A percentile compares a stretch with the other conserved stretches of the same genome.
Conservation (phyloP, 2,113 vertebrate species). For the Megaceryle torquata region DNA sequence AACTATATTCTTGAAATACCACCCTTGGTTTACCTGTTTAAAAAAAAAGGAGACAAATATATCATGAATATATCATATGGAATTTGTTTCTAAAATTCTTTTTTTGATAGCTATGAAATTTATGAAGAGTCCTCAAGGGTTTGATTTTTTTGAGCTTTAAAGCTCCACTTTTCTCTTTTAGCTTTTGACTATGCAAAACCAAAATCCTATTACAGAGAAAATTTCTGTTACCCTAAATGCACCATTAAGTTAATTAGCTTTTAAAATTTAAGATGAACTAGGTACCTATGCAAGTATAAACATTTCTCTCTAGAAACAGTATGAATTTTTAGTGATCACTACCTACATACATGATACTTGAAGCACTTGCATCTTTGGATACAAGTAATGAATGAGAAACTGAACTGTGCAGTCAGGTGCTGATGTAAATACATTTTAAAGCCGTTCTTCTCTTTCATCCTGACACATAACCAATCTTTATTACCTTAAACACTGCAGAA, state of each 20-base stretch:
- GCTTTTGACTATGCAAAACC: not conserved
- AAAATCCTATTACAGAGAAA: not conserved
- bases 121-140: not conserved
- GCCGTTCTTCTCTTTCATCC: not conserved
- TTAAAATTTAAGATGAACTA: not conserved
- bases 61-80: not conserved
- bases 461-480: not conserved
- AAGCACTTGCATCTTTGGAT: not conserved
- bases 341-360: not conserved
- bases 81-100: not conserved
- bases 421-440: not conserved
- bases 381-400: not conserved
- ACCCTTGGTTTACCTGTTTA: conserved; percentile 1
- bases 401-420: not conserved
- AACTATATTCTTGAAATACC: not conserved
- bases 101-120: not conserved
- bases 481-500: not conserved
- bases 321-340: not conserved
- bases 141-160: not conserved
- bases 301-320: not conserved
- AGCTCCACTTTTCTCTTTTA: not conserved
- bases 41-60: not conserved
- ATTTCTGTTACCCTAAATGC: not conserved
- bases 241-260: not conserved
- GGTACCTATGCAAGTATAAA: not conserved